Conservation (phyloP, 2,888 invertebrate genomes). For the Emesis furor region DNA sequence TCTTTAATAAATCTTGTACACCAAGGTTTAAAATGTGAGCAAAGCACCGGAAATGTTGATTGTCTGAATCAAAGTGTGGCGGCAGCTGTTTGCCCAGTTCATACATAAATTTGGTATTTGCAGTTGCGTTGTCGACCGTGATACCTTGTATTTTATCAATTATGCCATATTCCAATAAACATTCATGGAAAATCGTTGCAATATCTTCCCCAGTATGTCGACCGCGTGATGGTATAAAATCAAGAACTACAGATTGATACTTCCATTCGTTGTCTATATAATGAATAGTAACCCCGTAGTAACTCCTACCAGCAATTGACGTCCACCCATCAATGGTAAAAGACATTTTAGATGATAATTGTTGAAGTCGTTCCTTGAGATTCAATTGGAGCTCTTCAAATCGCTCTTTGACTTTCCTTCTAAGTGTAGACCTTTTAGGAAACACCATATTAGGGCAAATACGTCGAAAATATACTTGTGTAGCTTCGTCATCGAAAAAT, state of each 20-base stretch:
- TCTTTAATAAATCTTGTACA: slow-evolving; percentile 72
- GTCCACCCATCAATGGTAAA: slow-evolving; percentile 70
- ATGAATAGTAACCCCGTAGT: slow-evolving; percentile 67
- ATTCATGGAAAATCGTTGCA: slow-evolving; percentile 66
- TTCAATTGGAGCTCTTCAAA: slow-evolving; percentile 70
- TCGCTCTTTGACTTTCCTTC: slow-evolving; percentile 71
- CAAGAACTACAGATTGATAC: slow-evolving; percentile 72
- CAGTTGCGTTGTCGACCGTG: slow-evolving; percentile 72
- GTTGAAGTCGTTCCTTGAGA: slow-evolving; percentile 67
- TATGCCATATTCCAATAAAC: slow-evolving; percentile 40
- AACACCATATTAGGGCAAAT: slow-evolving; percentile 72
- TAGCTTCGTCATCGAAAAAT: slow-evolving; percentile 17
- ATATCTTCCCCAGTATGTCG: slow-evolving; percentile 69
- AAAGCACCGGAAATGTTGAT: slow-evolving; percentile 74
- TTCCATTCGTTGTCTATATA: slow-evolving; percentile 74
- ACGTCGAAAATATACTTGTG: slow-evolving; percentile 30
- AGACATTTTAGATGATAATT: slow-evolving; percentile 68
- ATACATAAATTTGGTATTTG: slow-evolving; percentile 74
- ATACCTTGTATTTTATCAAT: slow-evolving; percentile 69
- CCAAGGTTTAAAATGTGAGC: slow-evolving; percentile 75
- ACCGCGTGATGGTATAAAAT: slow-evolving; percentile 71
- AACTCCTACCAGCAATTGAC: slow-evolving; percentile 71
- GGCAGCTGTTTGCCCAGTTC: slow-evolving; percentile 73
- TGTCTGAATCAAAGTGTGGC: slow-evolving; percentile 72
- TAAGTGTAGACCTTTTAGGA: slow-evolving; percentile 73